These are phyloP conservation scores for Apteryx mantelli DNA, from an alignment of 2,113 vertebrate species.

Conservation along the genomic window DNA sequence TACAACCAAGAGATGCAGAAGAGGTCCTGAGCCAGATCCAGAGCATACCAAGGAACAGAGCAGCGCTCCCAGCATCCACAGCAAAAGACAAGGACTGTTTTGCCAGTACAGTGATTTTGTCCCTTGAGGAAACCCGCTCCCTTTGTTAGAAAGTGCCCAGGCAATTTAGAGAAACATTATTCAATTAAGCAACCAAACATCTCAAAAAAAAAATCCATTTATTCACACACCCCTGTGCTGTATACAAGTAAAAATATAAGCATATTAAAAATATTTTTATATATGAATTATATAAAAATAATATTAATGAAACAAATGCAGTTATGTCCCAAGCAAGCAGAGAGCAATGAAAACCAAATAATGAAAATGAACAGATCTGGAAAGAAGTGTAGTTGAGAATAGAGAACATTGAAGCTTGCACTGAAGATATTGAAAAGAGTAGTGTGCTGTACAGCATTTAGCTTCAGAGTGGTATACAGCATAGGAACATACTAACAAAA, in stretches of 20 bases:
- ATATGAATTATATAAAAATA: not conserved
- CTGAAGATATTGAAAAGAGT: no score
- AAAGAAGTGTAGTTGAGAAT: not conserved
- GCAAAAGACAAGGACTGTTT: not conserved
- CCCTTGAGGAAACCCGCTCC: not conserved
- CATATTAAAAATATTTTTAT: not conserved
- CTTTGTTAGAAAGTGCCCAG: not conserved
- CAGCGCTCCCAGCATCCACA: not conserved
- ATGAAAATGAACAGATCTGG: not conserved
- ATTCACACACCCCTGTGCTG: not conserved
- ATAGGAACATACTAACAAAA: not conserved
- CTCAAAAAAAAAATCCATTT: not conserved
- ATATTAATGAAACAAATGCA: not conserved
- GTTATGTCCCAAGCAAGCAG: not conserved
- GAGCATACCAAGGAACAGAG: not conserved
- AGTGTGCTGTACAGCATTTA: not conserved
- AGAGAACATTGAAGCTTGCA: not conserved
- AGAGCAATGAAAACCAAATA: not conserved
- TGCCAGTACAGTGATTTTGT: not conserved
- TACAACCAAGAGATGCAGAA: not conserved
- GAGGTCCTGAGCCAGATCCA: not conserved
- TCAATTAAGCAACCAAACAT: not conserved
- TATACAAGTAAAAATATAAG: not conserved
- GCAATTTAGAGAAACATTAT: not conserved
- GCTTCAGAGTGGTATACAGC: not conserved